Conservation (phyloP, 2,888 invertebrate species). For the Amblyjoppa fuscipennis region DNA sequence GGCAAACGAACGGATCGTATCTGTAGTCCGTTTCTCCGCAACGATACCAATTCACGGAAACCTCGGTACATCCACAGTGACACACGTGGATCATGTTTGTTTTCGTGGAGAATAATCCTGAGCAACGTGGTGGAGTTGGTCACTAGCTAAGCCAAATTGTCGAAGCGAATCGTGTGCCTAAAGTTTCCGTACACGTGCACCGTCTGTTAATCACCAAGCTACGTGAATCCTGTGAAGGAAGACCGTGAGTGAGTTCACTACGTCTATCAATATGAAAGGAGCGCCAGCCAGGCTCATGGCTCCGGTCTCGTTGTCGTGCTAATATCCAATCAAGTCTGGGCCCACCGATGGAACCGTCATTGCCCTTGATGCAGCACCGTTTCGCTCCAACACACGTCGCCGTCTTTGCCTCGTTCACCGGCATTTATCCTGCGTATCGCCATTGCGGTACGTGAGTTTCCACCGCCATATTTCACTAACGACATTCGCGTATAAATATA, state of each 20-base stretch:
- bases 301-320: constrained; percentile 77
- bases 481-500: constrained; percentile 5
- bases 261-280: neutral
- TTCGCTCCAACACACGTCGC: neutral
- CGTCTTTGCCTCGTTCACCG: constrained; percentile 6
- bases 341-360: neutral
- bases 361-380: constrained; percentile 14
- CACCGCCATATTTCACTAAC: neutral
- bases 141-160: constrained; percentile 44
- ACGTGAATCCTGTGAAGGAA: constrained; percentile 13
- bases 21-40: neutral
- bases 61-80: neutral
- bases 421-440: neutral
- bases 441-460: neutral
- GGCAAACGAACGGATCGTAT: neutral
- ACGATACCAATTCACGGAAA: neutral
- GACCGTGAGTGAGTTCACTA: neutral
- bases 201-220: constrained; percentile 42
- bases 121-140: constrained; percentile 7
- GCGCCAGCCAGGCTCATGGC: no score
- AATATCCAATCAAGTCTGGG: constrained; percentile 77
- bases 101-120: constrained; percentile 16
- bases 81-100: neutral
- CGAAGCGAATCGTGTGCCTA: constrained; percentile 36
- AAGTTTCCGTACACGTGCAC: constrained; percentile 38